phyloP scores from a whole-genome alignment of 30 jellyfish, hydroid and myxozoan genomes.

The Hydra vulgaris region DNA sequence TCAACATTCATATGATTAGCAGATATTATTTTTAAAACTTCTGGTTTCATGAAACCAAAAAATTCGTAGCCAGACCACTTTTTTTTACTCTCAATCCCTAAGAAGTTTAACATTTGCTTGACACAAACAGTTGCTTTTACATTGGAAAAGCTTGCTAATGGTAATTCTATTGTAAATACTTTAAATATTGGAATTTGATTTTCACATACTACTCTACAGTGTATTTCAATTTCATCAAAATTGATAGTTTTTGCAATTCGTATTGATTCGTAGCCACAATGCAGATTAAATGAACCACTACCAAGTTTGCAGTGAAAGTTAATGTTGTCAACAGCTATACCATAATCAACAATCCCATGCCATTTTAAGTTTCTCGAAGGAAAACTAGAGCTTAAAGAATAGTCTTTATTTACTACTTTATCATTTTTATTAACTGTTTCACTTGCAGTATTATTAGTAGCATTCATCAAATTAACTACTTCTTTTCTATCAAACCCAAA shows the following conservation, averaged over 20 bases:
- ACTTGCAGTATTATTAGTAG: background rate
- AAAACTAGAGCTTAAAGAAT: background rate
- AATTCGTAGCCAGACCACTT: conserved; percentile 14
- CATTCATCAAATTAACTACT: background rate
- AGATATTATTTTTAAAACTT: background rate
- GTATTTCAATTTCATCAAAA: background rate
- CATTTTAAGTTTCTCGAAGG: background rate
- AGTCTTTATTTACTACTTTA: background rate
- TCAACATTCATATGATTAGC: background rate
- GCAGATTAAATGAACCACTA: background rate
- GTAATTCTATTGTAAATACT: conserved; percentile 1
- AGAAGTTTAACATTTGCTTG: background rate
- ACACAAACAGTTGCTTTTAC: background rate
- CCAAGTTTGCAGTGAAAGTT: conserved; percentile 4
- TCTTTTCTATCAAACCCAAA: background rate
- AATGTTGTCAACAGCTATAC: background rate
- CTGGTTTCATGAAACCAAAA: conserved; percentile 21
- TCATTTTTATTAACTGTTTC: no score
- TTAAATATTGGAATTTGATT: background rate
- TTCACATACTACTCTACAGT: background rate
- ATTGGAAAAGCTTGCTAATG: background rate
- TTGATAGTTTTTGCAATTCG: background rate
- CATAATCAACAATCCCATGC: conserved; percentile 1
- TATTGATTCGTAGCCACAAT: conserved; percentile 8
- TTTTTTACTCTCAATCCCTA: background rate